Evolutionary conservation across 1,140 invertebrate species (phyloP), one percentile per base, ranked within the genome.

Genomic region (Manduca sexta): DNA sequence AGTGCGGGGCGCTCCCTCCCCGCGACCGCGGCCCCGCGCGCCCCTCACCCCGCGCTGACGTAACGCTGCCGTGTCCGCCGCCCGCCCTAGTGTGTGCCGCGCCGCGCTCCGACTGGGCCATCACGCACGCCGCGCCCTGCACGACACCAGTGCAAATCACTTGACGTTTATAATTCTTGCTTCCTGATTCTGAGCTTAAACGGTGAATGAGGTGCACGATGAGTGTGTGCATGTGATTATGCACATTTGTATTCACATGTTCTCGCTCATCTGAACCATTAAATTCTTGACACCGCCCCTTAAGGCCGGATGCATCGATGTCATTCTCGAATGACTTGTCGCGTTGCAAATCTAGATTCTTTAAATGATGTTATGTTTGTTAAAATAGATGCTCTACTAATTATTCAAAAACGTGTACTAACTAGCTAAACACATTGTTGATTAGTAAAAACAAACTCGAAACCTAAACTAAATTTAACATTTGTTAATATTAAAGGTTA

Each of bases 31-130:
- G 7, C 54, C n/a, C 51, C 48, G 43, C 43, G 33, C 58, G 6
- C 54, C 53, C 63, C 62, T 46, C 62, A 54, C 68, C 74, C 69
- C 69, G 55, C 67, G 77, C 81, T 86, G 82, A 86, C 84, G 84
- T 86, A 86, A 86, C 81, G 69, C 60, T 74, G 75, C 74, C 69
- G 74, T 69, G 70, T 68, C 70, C 67, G 66, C 60, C 58, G 64
- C 70, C 72, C 76, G 84, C 78, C 80, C 80, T 81, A 85, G 83
- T 85, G 79, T 84, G 81, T 78, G 74, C 71, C 82, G 82, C 74
- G 80, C 74, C 75, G 76, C 74, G 73, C 68, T 71, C 65, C 69
- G 67, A 74, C 69, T 52, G 69, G 65, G 69, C 75, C 59, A 58
- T 56, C 64, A 69, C 70, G 75, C 65, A 71, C 68, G 60, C 62